Evolutionary conservation across 2,797 vertebrate genomes (phyloP).

Genomic region (Pseudochirops corinnae): DNA sequence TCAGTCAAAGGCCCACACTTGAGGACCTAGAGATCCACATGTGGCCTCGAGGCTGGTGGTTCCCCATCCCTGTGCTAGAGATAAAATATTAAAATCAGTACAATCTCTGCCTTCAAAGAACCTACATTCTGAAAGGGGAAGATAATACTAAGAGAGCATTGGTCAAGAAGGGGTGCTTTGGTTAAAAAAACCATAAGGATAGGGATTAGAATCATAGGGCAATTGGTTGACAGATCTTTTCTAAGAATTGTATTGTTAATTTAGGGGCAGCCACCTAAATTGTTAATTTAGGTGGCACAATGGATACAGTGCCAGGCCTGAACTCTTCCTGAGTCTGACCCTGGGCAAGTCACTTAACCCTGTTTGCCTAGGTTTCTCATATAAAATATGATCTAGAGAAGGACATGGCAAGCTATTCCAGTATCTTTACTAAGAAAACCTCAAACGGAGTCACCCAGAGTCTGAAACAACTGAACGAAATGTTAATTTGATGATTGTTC

Average conservation of each 20-base stretch:
- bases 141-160: neutral
- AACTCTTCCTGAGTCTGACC: neutral
- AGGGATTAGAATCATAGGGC: neutral
- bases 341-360: neutral
- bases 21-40: too few relatives aligned
- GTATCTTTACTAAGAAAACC: neutral
- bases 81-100: neutral
- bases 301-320: neutral
- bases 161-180: neutral
- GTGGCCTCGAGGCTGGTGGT: too few relatives aligned
- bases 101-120: neutral
- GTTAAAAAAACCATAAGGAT: neutral
- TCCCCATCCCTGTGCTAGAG: neutral
- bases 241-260: neutral
- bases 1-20: too few relatives aligned
- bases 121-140: neutral
- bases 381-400: neutral
- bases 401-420: neutral
- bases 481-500: neutral
- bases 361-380: neutral
- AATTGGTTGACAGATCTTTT: neutral
- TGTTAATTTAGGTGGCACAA: neutral
- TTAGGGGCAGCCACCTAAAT: neutral
- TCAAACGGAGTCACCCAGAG: neutral
- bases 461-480: neutral